phyloP scores from a whole-genome alignment of 2,113 vertebrate species.

The Dipodomys spectabilis region DNA sequence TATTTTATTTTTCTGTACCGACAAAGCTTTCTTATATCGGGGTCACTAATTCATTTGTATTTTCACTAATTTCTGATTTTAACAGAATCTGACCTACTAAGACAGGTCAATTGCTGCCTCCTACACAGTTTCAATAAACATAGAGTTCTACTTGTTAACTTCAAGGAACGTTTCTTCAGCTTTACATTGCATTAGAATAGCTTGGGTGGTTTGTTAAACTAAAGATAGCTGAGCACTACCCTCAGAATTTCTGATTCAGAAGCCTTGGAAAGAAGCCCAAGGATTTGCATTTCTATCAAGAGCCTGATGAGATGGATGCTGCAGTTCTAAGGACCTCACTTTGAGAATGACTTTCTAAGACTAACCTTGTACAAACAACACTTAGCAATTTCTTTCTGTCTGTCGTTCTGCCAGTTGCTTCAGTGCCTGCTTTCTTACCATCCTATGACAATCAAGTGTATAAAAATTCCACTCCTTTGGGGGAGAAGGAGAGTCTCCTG shows the following conservation, averaged over 20 bases:
- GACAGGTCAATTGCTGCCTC: neutral
- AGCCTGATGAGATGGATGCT: neutral
- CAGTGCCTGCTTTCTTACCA: neutral
- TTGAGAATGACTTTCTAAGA: neutral
- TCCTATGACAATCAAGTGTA: neutral
- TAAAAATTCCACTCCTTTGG: conserved; percentile 20
- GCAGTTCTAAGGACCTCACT: neutral
- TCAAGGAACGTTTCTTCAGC: conserved; percentile 11
- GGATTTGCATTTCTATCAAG: neutral
- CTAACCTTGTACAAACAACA: neutral
- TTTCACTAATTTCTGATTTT: neutral
- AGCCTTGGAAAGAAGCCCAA: conserved; percentile 11
- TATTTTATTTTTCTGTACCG: neutral
- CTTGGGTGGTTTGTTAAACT: conserved; percentile 37
- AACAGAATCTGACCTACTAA: neutral
- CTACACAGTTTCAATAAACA: neutral
- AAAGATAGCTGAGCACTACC: conserved; percentile 10
- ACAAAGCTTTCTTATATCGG: neutral
- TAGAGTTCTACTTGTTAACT: neutral
- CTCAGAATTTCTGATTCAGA: conserved; percentile 32
- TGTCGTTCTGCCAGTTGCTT: neutral
- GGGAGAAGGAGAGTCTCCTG: neutral
- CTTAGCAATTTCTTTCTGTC: conserved; percentile 9
- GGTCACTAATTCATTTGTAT: neutral
- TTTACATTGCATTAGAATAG: conserved; percentile 30